Evolutionary conservation across 37 sponge, comb jelly and placozoan species (phyloP).

Genomic region (Ephydatia muelleri): DNA sequence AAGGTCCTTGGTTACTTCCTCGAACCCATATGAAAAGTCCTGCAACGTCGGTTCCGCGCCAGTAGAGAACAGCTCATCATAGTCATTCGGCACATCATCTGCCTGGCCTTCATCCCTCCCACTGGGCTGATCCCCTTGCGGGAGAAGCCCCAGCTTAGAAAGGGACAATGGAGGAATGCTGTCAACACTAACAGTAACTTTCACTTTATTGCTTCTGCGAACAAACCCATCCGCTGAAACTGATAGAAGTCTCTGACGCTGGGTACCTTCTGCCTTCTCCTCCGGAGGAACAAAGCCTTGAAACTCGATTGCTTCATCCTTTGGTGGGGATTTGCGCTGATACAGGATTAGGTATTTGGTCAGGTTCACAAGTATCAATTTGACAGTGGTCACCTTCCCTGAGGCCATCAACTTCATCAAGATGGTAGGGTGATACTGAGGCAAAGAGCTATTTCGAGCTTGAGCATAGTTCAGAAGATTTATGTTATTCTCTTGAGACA

Average conservation of each 20-base stretch:
- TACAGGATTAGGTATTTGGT: conserved; percentile 57
- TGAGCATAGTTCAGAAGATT: conserved; percentile 70
- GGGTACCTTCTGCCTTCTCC: background rate
- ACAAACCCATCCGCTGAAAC: conserved; percentile 48
- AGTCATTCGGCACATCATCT: conserved; percentile 35
- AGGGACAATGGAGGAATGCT: conserved; percentile 54
- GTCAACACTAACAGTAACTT: conserved; percentile 27
- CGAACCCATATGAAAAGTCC: conserved; percentile 29
- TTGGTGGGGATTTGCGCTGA: background rate
- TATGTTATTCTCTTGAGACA: background rate
- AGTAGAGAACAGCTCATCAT: conserved; percentile 54
- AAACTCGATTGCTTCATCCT: background rate
- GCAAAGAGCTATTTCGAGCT: conserved; percentile 52
- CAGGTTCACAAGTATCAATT: conserved; percentile 80
- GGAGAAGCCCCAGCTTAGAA: conserved; percentile 40
- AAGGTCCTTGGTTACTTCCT: conserved; percentile 9
- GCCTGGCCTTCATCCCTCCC: background rate
- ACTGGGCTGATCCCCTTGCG: background rate
- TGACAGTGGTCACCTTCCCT: conserved; percentile 73
- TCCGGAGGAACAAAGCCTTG: conserved; percentile 14
- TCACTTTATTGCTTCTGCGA: conserved; percentile 30
- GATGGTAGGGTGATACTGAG: conserved; percentile 93
- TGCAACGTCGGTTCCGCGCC: conserved; percentile 12
- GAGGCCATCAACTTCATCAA: conserved; percentile 83
- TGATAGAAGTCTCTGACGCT: conserved; percentile 35